phyloP scores from a whole-genome alignment of 2,113 vertebrate species.

The Acanthochromis polyacanthus region DNA sequence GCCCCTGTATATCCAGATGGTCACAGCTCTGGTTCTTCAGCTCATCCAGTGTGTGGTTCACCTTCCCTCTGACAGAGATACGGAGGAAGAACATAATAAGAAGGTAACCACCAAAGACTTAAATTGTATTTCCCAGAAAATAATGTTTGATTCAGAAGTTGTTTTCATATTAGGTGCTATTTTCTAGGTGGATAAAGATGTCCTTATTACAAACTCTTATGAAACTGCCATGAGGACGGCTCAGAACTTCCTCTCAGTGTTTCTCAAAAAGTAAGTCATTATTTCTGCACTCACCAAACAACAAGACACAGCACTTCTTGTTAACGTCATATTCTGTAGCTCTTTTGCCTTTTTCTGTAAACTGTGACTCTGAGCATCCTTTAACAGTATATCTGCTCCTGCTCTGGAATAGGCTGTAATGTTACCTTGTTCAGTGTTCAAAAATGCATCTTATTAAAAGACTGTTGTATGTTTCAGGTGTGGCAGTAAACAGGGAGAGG shows the following conservation, averaged over 20 bases:
- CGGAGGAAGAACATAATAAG: slow-evolving; percentile 89
- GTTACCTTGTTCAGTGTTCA: not conserved
- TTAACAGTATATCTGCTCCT: not conserved
- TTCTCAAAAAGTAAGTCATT: slow-evolving; percentile 95
- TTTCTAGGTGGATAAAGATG: slow-evolving; percentile 93
- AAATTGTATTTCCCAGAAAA: not conserved
- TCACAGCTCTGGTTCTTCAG: slow-evolving; percentile 96
- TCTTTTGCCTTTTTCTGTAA: not conserved
- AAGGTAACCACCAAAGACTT: slow-evolving; percentile 84
- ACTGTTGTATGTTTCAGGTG: slow-evolving; percentile 83
- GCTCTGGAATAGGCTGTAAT: not conserved
- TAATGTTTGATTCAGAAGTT: not conserved
- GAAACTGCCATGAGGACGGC: slow-evolving; percentile 99
- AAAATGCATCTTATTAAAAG: not conserved
- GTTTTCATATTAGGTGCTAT: slow-evolving; percentile 20
- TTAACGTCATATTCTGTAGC: not conserved
- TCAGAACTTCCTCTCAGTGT: slow-evolving; percentile 98
- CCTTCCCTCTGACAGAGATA: slow-evolving; percentile 89
- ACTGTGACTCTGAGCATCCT: not conserved
- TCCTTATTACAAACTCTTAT: slow-evolving; percentile 96
- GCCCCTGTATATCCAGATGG: slow-evolving; percentile 97
- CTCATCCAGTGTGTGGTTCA: slow-evolving; percentile 98
- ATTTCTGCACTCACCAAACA: not conserved
- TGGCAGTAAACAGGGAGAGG: slow-evolving; percentile 98
- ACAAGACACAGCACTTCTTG: not conserved